These are phyloP conservation scores for Aphelocoma coerulescens DNA, from an alignment of 2,113 vertebrate species.

Conservation along the genomic window DNA sequence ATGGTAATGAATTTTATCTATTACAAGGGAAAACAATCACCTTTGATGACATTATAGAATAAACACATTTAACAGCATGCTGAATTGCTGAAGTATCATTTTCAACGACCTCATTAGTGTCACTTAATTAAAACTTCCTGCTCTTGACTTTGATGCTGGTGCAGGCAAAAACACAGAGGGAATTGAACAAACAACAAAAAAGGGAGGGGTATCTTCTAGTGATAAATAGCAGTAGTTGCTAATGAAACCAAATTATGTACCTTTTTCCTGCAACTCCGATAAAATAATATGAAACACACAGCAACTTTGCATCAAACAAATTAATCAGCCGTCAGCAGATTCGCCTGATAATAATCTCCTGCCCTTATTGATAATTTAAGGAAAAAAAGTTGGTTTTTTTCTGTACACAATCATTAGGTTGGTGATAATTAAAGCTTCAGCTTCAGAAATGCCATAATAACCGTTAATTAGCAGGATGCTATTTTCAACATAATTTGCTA, in stretches of 20 bases:
- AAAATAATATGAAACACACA: conserved; percentile 87
- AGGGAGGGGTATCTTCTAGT: conserved; percentile 70
- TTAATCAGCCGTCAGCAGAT: conserved; percentile 83
- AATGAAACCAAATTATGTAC: conserved; percentile 91
- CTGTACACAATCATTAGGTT: conserved; percentile 85
- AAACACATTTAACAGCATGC: conserved; percentile 91
- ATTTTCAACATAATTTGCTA: conserved; percentile 99
- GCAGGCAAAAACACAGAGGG: conserved; percentile 82
- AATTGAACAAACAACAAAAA: conserved; percentile 85
- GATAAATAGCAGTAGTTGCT: conserved; percentile 87
- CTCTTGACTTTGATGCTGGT: conserved; percentile 91
- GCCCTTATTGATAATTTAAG: conserved; percentile 85
- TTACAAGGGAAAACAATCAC: conserved; percentile 83
- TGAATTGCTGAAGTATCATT: conserved; percentile 88
- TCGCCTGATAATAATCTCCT: conserved; percentile 84
- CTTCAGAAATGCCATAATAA: conserved; percentile 99
- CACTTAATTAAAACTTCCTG: conserved; percentile 94
- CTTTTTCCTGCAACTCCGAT: conserved; percentile 84
- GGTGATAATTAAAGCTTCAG: conserved; percentile 97
- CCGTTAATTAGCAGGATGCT: conserved; percentile 98
- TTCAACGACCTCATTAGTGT: conserved; percentile 94
- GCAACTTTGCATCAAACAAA: conserved; percentile 88
- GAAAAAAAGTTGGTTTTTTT: conserved; percentile 61
- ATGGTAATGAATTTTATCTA: conserved; percentile 85
- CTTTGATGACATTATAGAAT: conserved; percentile 90